Evolutionary conservation across 2,113 vertebrate species (phyloP), one percentile per base, ranked within the genome.

Genomic region (Osmerus eperlanus): DNA sequence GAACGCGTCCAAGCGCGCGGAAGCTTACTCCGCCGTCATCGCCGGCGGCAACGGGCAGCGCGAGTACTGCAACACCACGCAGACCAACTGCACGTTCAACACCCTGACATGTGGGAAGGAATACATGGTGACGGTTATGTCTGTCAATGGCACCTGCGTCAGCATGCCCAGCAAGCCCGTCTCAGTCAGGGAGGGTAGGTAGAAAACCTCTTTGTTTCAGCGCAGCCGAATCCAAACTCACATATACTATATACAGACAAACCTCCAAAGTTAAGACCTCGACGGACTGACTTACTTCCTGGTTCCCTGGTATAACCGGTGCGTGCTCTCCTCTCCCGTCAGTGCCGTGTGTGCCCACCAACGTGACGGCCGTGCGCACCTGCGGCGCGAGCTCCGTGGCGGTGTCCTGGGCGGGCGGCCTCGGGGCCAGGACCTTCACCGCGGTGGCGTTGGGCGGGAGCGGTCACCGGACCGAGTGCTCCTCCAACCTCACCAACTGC

Each of bases 281-380:
- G 4, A 47, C 41, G 52, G 63, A 56, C 62, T 53, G 25, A 28
- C 25, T 28, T 13, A 16, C 47, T 76, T 41, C 2, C 19, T 58
- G 55, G 0, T 69, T 73, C 3, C 41, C 41, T 47, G 41, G 5
- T 47, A 12, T 47, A 47, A 47, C 41, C 41, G 41, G 8, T 9
- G 41, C 2, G 9, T 12, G 7, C 41, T 32, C 47, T 72, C 72
- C 12, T n/a, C n/a, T 23, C 59, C 61, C 71, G 0, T 6, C 77
- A 93, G 92, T 73, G 4, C 91, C 92, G 2, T 93, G 92, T 58
- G 75, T 80, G 1, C 91, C 92, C 11, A 85, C 80, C 9, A 72
- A 89, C 0, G 72, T 93, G 25, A 18, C 14, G 16, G 81, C 28
- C 5, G 60, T 6, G 2, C 84, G 47, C 64, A 81, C 32, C 63